Evolutionary conservation across 1,140 invertebrate species (phyloP).

Genomic region (Apis florea): DNA sequence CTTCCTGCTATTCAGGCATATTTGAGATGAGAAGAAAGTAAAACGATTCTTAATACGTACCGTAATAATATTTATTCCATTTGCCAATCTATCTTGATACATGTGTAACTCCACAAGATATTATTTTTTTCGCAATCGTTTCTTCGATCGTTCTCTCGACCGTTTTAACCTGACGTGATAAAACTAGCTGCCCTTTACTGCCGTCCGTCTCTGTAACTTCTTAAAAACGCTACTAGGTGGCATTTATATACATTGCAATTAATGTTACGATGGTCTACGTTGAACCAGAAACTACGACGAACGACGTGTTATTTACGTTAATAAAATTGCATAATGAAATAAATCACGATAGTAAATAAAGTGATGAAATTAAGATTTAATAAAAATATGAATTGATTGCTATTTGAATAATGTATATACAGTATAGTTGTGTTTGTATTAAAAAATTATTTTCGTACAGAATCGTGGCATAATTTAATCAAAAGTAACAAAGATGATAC

Average conservation of each 20-base stretch:
- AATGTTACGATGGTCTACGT: conserved; percentile 33
- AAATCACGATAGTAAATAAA: neutral
- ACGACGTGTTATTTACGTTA: conserved; percentile 4
- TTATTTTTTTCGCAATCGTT: conserved; percentile 49
- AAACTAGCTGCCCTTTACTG: conserved; percentile 76
- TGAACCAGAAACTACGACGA: neutral
- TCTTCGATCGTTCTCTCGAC: neutral
- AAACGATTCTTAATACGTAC: neutral
- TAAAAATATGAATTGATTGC: neutral
- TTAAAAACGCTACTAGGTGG: conserved; percentile 31
- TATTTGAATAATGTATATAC: neutral
- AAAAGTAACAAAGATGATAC: no score
- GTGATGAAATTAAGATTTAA: neutral
- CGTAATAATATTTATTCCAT: neutral
- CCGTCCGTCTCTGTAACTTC: conserved; percentile 36
- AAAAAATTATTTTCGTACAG: neutral
- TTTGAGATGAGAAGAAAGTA: conserved; percentile 43
- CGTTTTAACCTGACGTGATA: conserved; percentile 29
- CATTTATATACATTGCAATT: conserved; percentile 66
- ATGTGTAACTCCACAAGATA: neutral
- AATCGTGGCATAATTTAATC: no score
- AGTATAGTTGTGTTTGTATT: neutral
- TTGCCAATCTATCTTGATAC: neutral
- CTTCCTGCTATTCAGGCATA: conserved; percentile 34
- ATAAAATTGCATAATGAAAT: neutral